phyloP scores from a whole-genome alignment of 2,113 vertebrate species.

The Bothrops jararaca region DNA sequence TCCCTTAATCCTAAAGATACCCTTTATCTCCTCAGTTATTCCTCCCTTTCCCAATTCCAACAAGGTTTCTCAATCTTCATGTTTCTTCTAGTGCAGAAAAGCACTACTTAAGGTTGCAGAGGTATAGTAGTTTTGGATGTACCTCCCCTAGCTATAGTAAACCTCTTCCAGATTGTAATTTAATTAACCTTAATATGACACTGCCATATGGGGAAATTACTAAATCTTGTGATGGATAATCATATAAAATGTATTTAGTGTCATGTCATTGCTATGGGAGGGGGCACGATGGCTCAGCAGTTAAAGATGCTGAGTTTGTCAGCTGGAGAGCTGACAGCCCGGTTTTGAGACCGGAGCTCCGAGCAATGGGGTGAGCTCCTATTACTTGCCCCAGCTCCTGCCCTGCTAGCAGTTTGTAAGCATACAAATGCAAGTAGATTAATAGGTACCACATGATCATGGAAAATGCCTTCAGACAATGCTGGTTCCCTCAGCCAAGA shows the following conservation, averaged over 20 bases:
- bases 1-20: background rate
- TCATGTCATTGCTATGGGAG: background rate
- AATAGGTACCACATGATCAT: background rate
- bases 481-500: no score
- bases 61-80: background rate
- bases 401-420: background rate
- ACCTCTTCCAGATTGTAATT: background rate
- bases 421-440: background rate
- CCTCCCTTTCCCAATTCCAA: background rate
- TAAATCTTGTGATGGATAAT: background rate
- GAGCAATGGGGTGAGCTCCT: background rate
- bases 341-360: background rate
- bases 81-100: background rate
- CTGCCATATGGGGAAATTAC: background rate
- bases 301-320: no score
- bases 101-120: background rate
- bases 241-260: background rate
- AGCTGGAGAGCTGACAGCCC: no score
- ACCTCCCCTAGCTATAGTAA: background rate
- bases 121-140: background rate
- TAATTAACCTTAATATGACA: background rate
- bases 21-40: background rate
- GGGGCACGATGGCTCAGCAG: no score
- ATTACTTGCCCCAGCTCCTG: background rate
- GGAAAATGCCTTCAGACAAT: no score